phyloP scores from a whole-genome alignment of 2,797 vertebrate species.

The Coracias cyanogaster region DNA sequence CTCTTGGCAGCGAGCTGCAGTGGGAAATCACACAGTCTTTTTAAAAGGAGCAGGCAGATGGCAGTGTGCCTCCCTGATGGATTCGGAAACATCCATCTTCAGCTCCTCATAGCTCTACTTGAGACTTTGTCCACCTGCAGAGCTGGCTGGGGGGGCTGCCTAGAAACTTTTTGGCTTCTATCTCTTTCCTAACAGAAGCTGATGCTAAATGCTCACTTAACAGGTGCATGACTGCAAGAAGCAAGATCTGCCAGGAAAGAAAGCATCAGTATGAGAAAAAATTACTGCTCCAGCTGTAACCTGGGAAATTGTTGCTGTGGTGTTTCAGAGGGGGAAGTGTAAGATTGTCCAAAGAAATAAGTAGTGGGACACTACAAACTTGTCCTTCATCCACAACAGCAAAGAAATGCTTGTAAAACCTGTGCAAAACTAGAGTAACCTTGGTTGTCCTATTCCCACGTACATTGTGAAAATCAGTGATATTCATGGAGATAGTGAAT shows the following conservation, averaged over 20 bases:
- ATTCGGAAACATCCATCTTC: background rate
- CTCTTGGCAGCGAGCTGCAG: background rate
- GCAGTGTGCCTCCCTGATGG: slow-evolving; percentile 55
- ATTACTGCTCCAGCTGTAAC: background rate
- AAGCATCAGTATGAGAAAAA: background rate
- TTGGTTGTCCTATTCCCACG: background rate
- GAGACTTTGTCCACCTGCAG: background rate
- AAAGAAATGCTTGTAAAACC: background rate
- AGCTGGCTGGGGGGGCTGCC: background rate
- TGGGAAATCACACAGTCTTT: background rate
- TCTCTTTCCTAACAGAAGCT: background rate
- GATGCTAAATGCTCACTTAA: slow-evolving; percentile 9
- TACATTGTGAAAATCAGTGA: background rate
- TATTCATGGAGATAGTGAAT: background rate
- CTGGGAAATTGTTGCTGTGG: background rate
- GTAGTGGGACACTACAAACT: background rate
- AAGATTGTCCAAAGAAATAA: background rate
- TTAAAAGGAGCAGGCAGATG: slow-evolving; percentile 49
- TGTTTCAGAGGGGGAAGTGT: background rate
- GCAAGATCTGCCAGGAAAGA: background rate
- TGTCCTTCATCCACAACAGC: background rate
- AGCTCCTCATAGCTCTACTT: background rate
- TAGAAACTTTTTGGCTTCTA: background rate
- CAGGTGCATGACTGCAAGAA: background rate
- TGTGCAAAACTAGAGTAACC: background rate